Base-by-base conservation (phyloP, 2,888 invertebrate species). In the Keiferia lycopersicella region DNA sequence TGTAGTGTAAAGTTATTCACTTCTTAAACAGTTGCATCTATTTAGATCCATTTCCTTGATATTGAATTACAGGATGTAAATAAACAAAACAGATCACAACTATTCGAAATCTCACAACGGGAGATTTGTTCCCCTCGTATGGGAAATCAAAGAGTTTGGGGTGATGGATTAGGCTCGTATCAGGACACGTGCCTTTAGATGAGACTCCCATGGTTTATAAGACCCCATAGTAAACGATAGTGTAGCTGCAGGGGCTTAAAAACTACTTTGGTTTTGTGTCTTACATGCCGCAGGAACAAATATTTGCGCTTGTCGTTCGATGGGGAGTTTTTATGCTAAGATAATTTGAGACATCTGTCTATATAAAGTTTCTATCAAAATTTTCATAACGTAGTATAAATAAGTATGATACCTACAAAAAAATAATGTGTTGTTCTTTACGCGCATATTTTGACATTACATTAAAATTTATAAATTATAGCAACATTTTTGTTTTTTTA, bases 161-260 rank as follows among this genome's bases (percentile, higher is more conserved):
- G 84, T 84, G 87, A 87, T 83, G 83, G 87, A 88, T 87, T 86
- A 84, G 77, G 73, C 78, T 73, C 68, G 78, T 86, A 86, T 87
- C 85, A 79, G 57, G 84, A 71, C 89, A 88, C 88, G 89, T 86
- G 87, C 73, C 80, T 67, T 64, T 64, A 83, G 87, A 87, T 87
- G 86, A 82, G 77, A 73, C 48, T 30, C 39, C 18, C 20, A 48
- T 57, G 68, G 72, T 76, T 14, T 14, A 20, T 41, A 68, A 71
- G 77, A 79, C 76, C 69, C 70, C 63, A 73, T 71, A 71, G 74
- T 78, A 76, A 82, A 82, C 81, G 79, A 79, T 81, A 78, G 79
- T 76, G 72, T 73, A 69, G 75, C 80, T 79, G 77, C 61, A 64
- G 82, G 80, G 83, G 73, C 73, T 74, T 73, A 71, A 79, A 74